Percentiles rank a stretch among this genome's conserved stretches.
Evolutionary conservation across 2,113 vertebrate species (phyloP).

Genomic region (Cichladusa arquata): DNA sequence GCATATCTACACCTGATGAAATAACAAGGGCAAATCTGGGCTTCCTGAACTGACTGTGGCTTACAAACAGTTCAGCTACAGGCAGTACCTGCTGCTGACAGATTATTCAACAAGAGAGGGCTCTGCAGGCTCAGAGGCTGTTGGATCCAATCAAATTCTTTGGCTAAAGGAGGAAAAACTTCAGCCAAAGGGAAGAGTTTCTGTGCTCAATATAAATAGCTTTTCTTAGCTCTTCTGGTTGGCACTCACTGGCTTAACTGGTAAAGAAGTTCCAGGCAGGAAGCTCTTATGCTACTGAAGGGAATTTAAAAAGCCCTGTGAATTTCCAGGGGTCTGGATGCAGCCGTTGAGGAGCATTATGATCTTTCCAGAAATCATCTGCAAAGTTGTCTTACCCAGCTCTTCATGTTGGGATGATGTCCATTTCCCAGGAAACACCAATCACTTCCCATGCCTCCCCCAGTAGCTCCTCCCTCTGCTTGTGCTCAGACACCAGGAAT

Average conservation of each 20-base stretch:
- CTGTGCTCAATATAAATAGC: not conserved
- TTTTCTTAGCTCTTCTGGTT: not conserved
- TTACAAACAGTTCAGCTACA: not conserved
- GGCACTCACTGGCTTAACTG: not conserved
- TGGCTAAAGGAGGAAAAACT: not conserved
- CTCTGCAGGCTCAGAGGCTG: not conserved
- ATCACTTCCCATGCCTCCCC: not conserved
- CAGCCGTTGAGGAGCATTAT: not conserved
- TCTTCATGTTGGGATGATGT: rapidly evolving
- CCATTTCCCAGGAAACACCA: not conserved
- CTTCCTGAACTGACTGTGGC: not conserved
- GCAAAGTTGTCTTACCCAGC: not conserved
- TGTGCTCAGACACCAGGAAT: rapidly evolving
- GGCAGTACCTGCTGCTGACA: not conserved
- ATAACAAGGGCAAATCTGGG: not conserved
- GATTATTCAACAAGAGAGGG: not conserved
- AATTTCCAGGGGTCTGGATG: not conserved
- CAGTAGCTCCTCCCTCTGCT: not conserved
- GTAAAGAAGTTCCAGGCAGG: not conserved
- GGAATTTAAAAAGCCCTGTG: not conserved
- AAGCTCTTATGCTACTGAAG: not conserved
- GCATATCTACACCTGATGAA: not conserved
- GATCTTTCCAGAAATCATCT: not conserved
- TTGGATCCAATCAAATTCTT: not conserved
- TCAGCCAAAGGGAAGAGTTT: not conserved